Conservation (phyloP, 2,888 invertebrate species). For the Volucella zonaria region DNA sequence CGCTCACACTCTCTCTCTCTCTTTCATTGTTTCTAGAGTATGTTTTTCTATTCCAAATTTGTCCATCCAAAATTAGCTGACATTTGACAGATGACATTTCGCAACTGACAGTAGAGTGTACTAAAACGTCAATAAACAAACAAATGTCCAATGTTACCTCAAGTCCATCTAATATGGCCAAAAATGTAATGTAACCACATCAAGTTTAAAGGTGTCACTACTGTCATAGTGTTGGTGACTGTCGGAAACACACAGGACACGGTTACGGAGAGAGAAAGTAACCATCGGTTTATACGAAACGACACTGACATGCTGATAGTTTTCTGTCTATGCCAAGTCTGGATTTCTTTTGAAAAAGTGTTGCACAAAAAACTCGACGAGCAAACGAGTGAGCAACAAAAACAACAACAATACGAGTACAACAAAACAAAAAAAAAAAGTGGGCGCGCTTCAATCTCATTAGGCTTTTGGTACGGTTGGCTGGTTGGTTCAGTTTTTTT, state of each 20-base stretch:
- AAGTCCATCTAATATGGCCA: too few species aligned
- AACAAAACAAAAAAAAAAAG: conserved; percentile 43
- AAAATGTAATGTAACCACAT: not conserved
- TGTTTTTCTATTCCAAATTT: not conserved
- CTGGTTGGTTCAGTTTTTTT: conserved; percentile 30
- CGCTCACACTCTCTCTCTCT: not conserved
- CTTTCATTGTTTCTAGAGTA: not conserved
- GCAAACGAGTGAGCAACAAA: not conserved
- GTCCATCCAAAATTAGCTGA: not conserved
- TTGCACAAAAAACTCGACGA: conserved; percentile 5
- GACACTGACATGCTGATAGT: conserved; percentile 47
- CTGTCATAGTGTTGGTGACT: conserved; percentile 21
- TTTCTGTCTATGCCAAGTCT: conserved; percentile 70
- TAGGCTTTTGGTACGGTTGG: conserved; percentile 51
- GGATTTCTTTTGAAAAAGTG: conserved; percentile 59
- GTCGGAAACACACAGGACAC: not conserved
- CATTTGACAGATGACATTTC: not conserved
- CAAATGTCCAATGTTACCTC: too few species aligned
- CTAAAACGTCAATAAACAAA: too few species aligned
- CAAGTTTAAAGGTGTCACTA: conserved; percentile 56
- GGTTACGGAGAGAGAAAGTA: conserved; percentile 9
- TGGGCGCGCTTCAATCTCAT: conserved; percentile 67
- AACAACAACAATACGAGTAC: not conserved
- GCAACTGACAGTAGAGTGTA: too few species aligned
- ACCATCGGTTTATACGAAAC: conserved; percentile 17